phyloP scores from a whole-genome alignment of 2,113 vertebrate genomes.

The Perccottus glenii region DNA sequence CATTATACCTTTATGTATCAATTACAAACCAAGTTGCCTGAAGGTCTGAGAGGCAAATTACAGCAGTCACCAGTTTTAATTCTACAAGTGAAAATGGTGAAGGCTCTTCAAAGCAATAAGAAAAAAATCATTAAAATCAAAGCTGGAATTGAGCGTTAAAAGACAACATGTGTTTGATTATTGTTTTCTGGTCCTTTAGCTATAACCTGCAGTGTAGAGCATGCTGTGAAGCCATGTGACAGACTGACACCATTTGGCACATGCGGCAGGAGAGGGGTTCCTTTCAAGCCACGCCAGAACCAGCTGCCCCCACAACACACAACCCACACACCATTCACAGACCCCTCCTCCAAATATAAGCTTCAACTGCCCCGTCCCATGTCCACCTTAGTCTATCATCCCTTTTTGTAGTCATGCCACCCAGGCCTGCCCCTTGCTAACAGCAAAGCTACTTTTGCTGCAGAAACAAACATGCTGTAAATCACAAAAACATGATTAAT shows the following conservation, averaged over 20 bases:
- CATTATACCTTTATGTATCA: constrained; percentile 42
- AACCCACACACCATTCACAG: constrained; percentile 22
- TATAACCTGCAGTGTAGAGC: constrained; percentile 48
- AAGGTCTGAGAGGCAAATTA: constrained; percentile 32
- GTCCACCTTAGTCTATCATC: neutral
- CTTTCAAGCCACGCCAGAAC: constrained; percentile 67
- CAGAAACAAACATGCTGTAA: no score
- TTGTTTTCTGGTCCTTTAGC: constrained; percentile 47
- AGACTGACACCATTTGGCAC: constrained; percentile 74
- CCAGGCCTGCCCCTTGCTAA: no score
- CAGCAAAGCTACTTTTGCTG: no score
- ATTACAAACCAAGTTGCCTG: constrained; percentile 44
- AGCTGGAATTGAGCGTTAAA: constrained; percentile 22
- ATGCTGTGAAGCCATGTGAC: constrained; percentile 53
- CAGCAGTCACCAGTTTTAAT: constrained; percentile 24
- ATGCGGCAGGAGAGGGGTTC: constrained; percentile 41
- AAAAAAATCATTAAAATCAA: constrained; percentile 43
- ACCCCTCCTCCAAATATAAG: constrained; percentile 11
- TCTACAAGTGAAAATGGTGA: constrained; percentile 10
- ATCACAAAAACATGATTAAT: no score
- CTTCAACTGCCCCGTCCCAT: neutral
- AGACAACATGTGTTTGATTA: constrained; percentile 57
- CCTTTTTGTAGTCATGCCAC: neutral
- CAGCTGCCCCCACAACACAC: constrained; percentile 39
- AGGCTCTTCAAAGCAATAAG: constrained; percentile 3